Conservation (phyloP, 2,888 invertebrate species). For the Hypomecis atomaria region DNA sequence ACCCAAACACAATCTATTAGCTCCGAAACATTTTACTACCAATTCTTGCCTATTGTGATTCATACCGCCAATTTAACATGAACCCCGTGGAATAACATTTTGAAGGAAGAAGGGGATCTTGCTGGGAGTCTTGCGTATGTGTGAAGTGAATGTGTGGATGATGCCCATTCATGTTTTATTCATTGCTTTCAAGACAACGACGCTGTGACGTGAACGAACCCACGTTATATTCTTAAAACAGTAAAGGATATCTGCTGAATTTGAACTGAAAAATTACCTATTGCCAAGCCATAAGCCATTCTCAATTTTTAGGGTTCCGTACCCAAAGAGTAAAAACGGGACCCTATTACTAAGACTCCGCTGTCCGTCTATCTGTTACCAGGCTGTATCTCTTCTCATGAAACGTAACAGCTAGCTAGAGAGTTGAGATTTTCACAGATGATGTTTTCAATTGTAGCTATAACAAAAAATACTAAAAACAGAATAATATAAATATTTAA, state of each 20-base stretch:
- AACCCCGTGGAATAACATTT: conserved; percentile 34
- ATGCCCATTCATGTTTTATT: conserved; percentile 74
- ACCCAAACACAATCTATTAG: conserved; percentile 57
- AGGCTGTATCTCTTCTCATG: too few species aligned
- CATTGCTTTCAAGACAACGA: conserved; percentile 69
- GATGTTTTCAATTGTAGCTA: too few species aligned
- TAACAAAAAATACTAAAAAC: too few species aligned
- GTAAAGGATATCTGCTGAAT: conserved; percentile 1
- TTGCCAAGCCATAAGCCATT: too few species aligned
- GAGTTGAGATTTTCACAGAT: too few species aligned
- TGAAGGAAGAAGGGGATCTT: conserved; percentile 37
- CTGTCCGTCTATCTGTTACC: too few species aligned
- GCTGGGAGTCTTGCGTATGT: conserved; percentile 54
- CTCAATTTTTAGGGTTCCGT: too few species aligned
- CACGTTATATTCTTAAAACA: conserved; percentile 8
- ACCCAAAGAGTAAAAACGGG: too few species aligned
- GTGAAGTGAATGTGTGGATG: conserved; percentile 64
- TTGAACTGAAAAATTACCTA: too few species aligned
- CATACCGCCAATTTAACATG: conserved; percentile 49
- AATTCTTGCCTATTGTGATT: conserved; percentile 50
- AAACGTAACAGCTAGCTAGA: too few species aligned
- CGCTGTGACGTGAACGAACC: conserved; percentile 60
- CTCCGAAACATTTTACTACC: conserved; percentile 53
- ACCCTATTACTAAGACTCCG: too few species aligned
- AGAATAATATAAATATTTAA: too few species aligned